Evolutionary conservation across 2,888 invertebrate species (phyloP).

Genomic region (Cerastoderma edule): DNA sequence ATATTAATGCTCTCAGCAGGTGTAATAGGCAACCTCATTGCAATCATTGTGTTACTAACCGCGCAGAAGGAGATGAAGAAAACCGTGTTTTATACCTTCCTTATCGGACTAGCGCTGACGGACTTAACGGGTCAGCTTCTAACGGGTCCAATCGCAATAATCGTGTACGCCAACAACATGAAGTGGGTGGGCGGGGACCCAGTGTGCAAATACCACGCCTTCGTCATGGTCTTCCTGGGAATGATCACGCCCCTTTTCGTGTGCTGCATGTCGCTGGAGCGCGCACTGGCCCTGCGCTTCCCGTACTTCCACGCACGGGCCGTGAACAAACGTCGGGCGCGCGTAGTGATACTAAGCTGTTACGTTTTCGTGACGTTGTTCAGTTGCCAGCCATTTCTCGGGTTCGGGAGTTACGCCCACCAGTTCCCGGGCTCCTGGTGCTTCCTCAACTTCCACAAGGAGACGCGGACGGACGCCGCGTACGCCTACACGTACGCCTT

Average conservation of each 20-base stretch:
- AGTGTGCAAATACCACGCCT: constrained; percentile 82
- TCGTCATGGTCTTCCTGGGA: constrained; percentile 82
- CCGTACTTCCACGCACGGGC: constrained; percentile 79
- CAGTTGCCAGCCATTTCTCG: constrained; percentile 79
- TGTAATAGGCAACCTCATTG: constrained; percentile 82
- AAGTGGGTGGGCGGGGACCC: constrained; percentile 80
- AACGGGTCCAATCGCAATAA: constrained; percentile 78
- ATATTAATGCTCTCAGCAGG: constrained; percentile 73
- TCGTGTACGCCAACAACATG: constrained; percentile 78
- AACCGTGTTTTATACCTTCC: constrained; percentile 81
- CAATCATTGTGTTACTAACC: constrained; percentile 80
- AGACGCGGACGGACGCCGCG: constrained; percentile 64
- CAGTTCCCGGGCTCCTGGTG: constrained; percentile 83
- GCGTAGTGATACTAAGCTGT: constrained; percentile 64
- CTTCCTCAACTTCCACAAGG: constrained; percentile 81
- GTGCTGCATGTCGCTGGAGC: constrained; percentile 82
- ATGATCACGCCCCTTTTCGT: constrained; percentile 82
- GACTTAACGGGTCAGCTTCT: constrained; percentile 82
- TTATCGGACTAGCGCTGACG: constrained; percentile 81
- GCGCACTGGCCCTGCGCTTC: constrained; percentile 80
- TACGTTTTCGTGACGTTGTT: constrained; percentile 75
- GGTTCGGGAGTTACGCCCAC: constrained; percentile 80
- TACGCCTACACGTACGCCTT: constrained; percentile 78
- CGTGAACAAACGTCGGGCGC: constrained; percentile 75
- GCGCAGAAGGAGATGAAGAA: constrained; percentile 74